These are phyloP conservation scores for Myrmophylax atrothorax DNA, from an alignment of 2,113 vertebrate genomes.

Conservation along the genomic window DNA sequence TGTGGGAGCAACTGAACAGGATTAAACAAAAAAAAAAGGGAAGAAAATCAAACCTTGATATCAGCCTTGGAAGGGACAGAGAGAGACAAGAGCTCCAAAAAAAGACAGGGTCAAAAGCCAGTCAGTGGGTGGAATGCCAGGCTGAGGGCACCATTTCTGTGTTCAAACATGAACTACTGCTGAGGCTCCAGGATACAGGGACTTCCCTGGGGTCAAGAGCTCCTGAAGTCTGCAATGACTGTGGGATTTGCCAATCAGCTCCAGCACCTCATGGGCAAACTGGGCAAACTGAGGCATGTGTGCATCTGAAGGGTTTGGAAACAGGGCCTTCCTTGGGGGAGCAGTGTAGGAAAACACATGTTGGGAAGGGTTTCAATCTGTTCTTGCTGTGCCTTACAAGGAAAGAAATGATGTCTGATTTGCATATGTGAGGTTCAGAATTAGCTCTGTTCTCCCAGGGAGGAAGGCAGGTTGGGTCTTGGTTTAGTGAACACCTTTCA, in stretches of 20 bases:
- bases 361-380: neutral
- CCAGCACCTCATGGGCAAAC: fast-evolving
- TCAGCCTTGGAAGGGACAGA: too few relatives aligned
- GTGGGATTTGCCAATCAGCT: neutral
- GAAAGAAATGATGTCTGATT: neutral
- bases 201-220: neutral
- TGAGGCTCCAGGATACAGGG: neutral
- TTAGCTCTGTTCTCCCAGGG: neutral
- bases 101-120: too few relatives aligned
- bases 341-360: neutral
- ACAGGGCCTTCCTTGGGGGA: neutral
- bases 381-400: neutral
- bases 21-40: neutral
- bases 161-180: neutral
- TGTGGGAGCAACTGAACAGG: neutral
- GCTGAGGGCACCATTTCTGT: neutral
- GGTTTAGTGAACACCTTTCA: neutral
- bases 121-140: neutral
- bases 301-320: neutral
- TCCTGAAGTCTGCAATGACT: neutral
- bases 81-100: too few relatives aligned
- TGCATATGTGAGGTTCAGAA: neutral
- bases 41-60: too few relatives aligned
- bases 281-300: neutral
- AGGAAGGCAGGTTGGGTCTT: neutral